Conservation (phyloP, 2,888 invertebrate genomes). For the Ennomos quercinarius region DNA sequence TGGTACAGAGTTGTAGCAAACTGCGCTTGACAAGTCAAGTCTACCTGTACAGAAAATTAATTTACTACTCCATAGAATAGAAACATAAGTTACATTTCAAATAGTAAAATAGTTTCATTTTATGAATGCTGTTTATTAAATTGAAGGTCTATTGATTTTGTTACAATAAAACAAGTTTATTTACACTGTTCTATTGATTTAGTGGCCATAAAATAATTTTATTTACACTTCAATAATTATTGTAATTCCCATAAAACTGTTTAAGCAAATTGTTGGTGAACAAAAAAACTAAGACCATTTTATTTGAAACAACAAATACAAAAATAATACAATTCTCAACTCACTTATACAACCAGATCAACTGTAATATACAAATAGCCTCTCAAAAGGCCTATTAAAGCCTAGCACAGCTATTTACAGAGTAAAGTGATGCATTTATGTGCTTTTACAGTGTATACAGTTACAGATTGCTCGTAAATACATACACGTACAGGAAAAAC, state of each 20-base stretch:
- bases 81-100: no score
- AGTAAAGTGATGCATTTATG: neutral
- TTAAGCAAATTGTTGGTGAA: neutral
- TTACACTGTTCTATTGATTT: no score
- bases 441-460: neutral
- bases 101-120: no score
- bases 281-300: neutral
- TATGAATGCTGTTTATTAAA: no score
- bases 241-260: no score
- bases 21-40: constrained; percentile 4
- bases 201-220: no score
- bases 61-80: no score
- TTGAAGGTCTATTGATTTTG: no score
- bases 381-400: constrained; percentile 42
- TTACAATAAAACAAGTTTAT: no score
- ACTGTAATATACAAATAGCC: constrained; percentile 38
- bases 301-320: neutral
- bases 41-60: neutral
- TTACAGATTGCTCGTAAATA: no score
- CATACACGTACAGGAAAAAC: neutral
- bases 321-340: constrained; percentile 14
- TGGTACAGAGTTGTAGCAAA: neutral
- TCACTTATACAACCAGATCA: constrained; percentile 29
- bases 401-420: constrained; percentile 18
- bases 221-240: no score